Evolutionary conservation across 2,113 vertebrate species (phyloP), one percentile per base, ranked within the genome.

Genomic region (Meles meles): DNA sequence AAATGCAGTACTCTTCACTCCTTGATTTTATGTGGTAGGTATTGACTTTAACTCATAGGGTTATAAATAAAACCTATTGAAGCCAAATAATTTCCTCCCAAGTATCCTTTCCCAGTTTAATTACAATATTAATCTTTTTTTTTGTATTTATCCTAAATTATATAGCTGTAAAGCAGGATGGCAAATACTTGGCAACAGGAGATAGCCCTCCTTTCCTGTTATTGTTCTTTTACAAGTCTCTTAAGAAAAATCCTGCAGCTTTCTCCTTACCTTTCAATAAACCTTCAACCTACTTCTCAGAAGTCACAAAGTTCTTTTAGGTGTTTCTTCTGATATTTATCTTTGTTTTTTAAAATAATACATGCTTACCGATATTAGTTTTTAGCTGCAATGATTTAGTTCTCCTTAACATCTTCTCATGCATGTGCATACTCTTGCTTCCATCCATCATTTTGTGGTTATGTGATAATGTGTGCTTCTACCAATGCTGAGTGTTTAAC

Each of bases 61-160:
- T 81, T 94, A 84, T 94, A 93, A 96, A 93, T 72, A 95, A 95
- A 95, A 86, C 72, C 49, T 89, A 72, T 25, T 27, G 42, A 93
- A 90, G 25, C 11, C 49, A 44, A 93, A 88, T n/a, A 63, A 71
- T 23, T 95, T 96, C 63, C 63, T 94, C 42, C 17, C 37, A 91
- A 91, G 79, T 88, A 52, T 90, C 13, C 21, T 71, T 85, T 96
- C 21, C 37, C 59, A 61, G 69, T 74, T 88, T 90, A 93, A 88
- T 85, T 71, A 27, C 42, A 88, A 27, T 88, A 80, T 88, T 80
- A 90, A 74, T 93, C 34, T 39, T 93, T 83, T 93, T 83, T 77
- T 92, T 49, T 23, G 12, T 23, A 42, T 94, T 93, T 71, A 49
- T 8, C 27, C 47, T 74, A 67, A 80, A 69, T 76, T 55, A 17